phyloP scores from a whole-genome alignment of 2,888 invertebrate genomes.

The Dysmachus trigonus region DNA sequence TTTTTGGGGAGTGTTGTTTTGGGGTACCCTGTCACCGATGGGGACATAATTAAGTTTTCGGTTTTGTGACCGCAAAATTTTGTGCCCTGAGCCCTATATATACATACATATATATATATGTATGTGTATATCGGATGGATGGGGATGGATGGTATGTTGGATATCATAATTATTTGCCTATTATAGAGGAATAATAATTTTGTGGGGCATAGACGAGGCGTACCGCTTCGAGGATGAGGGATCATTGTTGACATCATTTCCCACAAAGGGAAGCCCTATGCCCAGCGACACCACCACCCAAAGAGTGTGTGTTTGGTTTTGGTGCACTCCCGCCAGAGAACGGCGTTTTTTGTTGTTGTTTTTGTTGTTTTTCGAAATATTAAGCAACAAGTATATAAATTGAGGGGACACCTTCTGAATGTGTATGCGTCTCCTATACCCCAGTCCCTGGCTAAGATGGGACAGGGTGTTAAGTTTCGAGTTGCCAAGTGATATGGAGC shows the following conservation, averaged over 20 bases:
- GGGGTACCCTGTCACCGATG: slow-evolving; percentile 39
- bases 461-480: background rate
- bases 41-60: slow-evolving; percentile 52
- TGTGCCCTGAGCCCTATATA: slow-evolving; percentile 47
- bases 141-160: background rate
- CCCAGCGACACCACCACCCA: slow-evolving; percentile 11
- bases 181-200: slow-evolving; percentile 49
- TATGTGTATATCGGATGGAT: no score
- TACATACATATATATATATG: no score
- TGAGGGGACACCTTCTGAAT: background rate
- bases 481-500: slow-evolving; percentile 11
- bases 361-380: slow-evolving; percentile 14
- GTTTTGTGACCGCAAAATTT: slow-evolving; percentile 52
- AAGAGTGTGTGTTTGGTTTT: slow-evolving; percentile 1
- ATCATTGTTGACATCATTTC: slow-evolving; percentile 26
- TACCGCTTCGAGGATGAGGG: background rate
- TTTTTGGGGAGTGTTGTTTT: background rate
- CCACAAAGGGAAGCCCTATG: slow-evolving; percentile 29
- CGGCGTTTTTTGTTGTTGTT: no score
- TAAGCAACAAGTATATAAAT: slow-evolving; percentile 38
- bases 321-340: slow-evolving; percentile 21
- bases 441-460: background rate
- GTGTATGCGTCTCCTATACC: background rate
- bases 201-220: background rate
- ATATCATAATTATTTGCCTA: slow-evolving; percentile 52